These are phyloP conservation scores for Morus bassanus DNA, from an alignment of 2,797 vertebrate species.

Conservation along the genomic window DNA sequence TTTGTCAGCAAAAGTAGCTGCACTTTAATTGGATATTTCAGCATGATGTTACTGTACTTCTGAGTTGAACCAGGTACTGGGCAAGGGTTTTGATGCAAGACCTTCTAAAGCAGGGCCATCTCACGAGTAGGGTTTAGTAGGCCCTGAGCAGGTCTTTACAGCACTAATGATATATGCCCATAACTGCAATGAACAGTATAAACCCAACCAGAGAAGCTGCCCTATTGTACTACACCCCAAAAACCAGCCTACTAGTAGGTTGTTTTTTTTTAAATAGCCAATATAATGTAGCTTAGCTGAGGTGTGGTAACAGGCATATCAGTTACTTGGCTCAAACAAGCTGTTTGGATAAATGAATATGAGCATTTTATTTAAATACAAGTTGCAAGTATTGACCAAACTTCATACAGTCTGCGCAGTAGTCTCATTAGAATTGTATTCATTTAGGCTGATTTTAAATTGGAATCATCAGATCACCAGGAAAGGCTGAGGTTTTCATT, in stretches of 20 bases:
- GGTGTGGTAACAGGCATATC: background rate
- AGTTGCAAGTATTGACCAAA: background rate
- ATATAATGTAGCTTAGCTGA: background rate
- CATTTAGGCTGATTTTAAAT: background rate
- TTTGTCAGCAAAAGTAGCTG: background rate
- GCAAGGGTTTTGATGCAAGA: background rate
- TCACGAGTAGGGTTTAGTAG: no score
- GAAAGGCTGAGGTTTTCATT: background rate
- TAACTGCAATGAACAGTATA: background rate
- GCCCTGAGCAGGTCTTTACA: background rate
- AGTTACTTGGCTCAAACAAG: background rate
- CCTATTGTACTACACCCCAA: background rate
- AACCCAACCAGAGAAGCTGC: background rate
- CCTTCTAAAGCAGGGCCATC: background rate
- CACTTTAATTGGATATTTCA: background rate
- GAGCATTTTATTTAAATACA: background rate
- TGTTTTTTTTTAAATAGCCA: background rate
- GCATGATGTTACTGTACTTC: background rate
- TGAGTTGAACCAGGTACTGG: background rate
- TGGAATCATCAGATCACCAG: background rate
- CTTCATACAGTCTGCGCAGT: background rate
- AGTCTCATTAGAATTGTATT: background rate
- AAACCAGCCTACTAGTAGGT: background rate
- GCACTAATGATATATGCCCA: accelerated
- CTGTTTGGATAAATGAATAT: background rate